These are phyloP conservation scores for Phymatocera aterrima DNA, from an alignment of 2,888 invertebrate species.

Conservation along the genomic window DNA sequence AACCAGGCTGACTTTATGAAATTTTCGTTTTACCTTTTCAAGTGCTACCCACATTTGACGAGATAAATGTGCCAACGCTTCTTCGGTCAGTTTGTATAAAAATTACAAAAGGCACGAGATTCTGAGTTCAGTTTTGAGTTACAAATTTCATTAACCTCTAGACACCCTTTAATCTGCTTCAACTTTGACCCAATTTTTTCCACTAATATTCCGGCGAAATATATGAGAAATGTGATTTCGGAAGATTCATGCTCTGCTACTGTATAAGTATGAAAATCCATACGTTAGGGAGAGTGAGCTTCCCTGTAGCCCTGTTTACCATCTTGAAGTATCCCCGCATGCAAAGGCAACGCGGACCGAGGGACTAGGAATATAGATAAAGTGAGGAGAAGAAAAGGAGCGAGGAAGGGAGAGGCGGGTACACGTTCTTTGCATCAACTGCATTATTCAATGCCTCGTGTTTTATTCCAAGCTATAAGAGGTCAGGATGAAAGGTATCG, in stretches of 20 bases:
- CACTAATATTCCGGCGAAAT: too few species aligned
- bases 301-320: not conserved
- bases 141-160: too few species aligned
- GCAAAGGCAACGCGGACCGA: not conserved
- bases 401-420: not conserved
- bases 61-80: too few species aligned
- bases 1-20: too few species aligned
- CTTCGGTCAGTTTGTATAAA: too few species aligned
- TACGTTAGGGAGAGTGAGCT: not conserved
- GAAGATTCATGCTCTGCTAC: not conserved
- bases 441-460: slow-evolving; percentile 44
- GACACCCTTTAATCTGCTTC: too few species aligned
- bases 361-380: not conserved
- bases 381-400: not conserved
- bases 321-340: not conserved
- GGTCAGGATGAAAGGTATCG: slow-evolving; percentile 40
- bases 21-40: too few species aligned
- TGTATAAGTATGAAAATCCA: not conserved
- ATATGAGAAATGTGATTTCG: not conserved
- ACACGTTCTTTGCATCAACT: slow-evolving; percentile 17
- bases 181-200: too few species aligned
- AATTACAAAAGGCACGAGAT: too few species aligned
- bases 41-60: too few species aligned
- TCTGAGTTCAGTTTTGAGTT: too few species aligned
- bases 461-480: slow-evolving; percentile 40